phyloP scores from a whole-genome alignment of 2,797 vertebrate species.

The Pelodytes ibericus region DNA sequence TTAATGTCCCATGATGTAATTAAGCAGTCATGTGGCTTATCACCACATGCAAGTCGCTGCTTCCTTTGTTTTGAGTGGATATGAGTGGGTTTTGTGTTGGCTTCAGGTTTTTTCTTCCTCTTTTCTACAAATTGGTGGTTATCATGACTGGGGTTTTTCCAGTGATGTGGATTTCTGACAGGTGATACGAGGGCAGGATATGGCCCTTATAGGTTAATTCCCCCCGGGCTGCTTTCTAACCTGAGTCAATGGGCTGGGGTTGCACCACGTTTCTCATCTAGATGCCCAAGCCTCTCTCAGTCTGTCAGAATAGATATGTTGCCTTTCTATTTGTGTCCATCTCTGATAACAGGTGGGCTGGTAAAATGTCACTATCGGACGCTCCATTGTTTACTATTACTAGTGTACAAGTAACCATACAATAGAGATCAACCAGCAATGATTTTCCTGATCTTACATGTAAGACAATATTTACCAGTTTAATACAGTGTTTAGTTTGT shows the following conservation, averaged over 20 bases:
- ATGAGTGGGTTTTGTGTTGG: not conserved
- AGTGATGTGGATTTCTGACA: not conserved
- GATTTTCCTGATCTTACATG: not conserved
- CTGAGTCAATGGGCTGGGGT: too few relatives aligned
- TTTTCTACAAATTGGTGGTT: not conserved
- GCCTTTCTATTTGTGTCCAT: too few relatives aligned
- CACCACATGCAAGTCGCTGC: not conserved
- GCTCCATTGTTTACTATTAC: slow-evolving; percentile 1
- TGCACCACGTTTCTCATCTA: not conserved
- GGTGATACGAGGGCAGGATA: not conserved
- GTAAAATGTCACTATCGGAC: too few relatives aligned
- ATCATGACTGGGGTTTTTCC: slow-evolving; percentile 11
- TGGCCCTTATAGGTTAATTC: not conserved
- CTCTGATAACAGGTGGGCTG: too few relatives aligned
- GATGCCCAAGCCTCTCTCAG: not conserved
- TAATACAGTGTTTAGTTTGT: not conserved
- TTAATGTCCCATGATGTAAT: too few relatives aligned
- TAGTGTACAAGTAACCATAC: not conserved
- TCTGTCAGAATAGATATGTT: not conserved
- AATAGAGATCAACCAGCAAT: too few relatives aligned
- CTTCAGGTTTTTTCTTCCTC: not conserved
- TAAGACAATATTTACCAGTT: not conserved
- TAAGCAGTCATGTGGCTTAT: not conserved
- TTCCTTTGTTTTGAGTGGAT: not conserved
- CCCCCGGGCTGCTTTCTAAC: too few relatives aligned